Base-by-base conservation (phyloP, 2,888 invertebrate species). In the Pammene aurita region DNA sequence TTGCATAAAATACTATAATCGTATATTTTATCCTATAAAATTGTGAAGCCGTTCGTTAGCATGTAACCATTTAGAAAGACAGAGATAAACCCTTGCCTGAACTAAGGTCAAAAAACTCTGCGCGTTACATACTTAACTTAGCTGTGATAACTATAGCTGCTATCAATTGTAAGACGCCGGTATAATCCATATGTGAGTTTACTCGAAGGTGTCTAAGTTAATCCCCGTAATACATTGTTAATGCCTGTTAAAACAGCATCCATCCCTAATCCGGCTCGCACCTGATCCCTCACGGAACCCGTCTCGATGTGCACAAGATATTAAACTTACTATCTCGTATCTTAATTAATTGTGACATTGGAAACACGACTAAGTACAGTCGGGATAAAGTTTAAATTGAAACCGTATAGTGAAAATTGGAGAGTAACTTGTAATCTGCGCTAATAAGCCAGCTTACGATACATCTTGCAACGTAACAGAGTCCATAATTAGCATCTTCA, bases 231-330 rank as follows among this genome's bases (percentile, higher is more conserved):
- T 50, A 61, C 61, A 38, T 61, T 18, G 61, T 38, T 50, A 61
- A 61, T 11, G 61, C 46, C 38, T 61, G 46, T 46, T 61, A 35
- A 48, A 61, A 61, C 61, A 61, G 9, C 56, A 65, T 56, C 55
- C 34, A 10, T 18, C 18, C 6, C 46, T 67, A 67, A 67, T 60
- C 66, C 61, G 11, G 5, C 34, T 10, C 13, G 44, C 7, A 26
- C 44, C 46, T 35, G 60, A 54, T 44, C 54, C 46, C 54, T 67
- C 67, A 62, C 67, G 67, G 16, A 65, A 35, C 65, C 13, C 38
- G 16, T 55, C 35, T 55, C 55, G 42, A 18, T 16, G 14, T 14
- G 35, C 60, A 35, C 46, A 48, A 60, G 16, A 11, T 10, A 13
- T 14, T 60, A 35, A 35, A 46, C 9, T 26, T 61, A 35, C 38